phyloP scores from a whole-genome alignment of 1,140 invertebrate genomes.

The Episyrphus balteatus region DNA sequence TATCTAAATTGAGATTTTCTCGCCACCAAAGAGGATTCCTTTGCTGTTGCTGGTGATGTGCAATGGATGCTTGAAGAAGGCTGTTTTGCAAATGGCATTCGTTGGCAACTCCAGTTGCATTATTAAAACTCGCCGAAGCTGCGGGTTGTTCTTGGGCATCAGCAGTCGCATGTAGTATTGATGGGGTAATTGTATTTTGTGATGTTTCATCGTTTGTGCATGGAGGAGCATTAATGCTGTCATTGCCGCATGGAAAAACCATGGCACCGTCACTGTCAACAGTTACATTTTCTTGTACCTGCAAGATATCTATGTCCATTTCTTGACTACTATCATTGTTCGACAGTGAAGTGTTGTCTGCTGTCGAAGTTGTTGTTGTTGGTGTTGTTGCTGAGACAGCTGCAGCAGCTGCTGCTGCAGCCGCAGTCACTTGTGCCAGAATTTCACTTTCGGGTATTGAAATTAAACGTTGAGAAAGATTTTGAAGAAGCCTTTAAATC shows the following conservation, averaged over 20 bases:
- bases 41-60: slow-evolving; percentile 4
- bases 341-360: slow-evolving; percentile 12
- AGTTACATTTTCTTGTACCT: slow-evolving; percentile 38
- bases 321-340: slow-evolving; percentile 34
- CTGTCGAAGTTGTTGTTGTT: slow-evolving; percentile 20
- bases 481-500: slow-evolving; percentile 41
- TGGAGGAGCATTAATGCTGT: slow-evolving; percentile 1
- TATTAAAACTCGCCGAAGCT: slow-evolving; percentile 11
- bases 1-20: slow-evolving; percentile 39
- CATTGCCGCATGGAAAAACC: slow-evolving; percentile 17
- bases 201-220: slow-evolving; percentile 2
- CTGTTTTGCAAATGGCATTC: slow-evolving; percentile 21
- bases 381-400: slow-evolving; percentile 26
- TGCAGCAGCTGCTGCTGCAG: slow-evolving; percentile 23
- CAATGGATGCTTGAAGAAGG: too few relatives aligned
- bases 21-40: slow-evolving; percentile 38
- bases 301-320: slow-evolving; percentile 44
- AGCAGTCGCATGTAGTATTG: background rate
- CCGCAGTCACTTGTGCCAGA: slow-evolving; percentile 25
- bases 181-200: background rate
- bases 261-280: slow-evolving; percentile 31
- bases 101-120: slow-evolving; percentile 7
- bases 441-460: slow-evolving; percentile 42
- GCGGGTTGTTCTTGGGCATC: slow-evolving; percentile 12
- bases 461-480: slow-evolving; percentile 43